Percentiles rank a stretch among this genome's conserved stretches.
Evolutionary conservation across 2,113 vertebrate genomes (phyloP).

Genomic region (Sisor rabdophorus): DNA sequence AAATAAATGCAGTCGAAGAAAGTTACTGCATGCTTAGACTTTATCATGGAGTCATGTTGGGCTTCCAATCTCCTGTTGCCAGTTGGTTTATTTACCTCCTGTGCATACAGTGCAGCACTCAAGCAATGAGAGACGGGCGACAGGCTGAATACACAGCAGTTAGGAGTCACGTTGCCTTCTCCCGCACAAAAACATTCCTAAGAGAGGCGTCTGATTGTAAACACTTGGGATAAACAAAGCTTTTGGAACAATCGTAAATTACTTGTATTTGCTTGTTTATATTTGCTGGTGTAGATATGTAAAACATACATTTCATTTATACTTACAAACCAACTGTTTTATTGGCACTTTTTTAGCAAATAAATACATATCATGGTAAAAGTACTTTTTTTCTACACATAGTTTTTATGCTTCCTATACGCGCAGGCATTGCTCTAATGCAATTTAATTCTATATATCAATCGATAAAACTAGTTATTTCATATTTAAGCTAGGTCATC

Average conservation of each 20-base stretch:
- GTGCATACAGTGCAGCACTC: slow-evolving; percentile 42
- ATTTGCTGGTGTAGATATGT: too few relatives aligned
- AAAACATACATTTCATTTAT: not conserved
- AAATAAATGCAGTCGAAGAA: slow-evolving; percentile 47
- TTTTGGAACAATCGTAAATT: not conserved
- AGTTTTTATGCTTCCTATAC: not conserved
- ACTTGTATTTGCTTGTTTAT: not conserved
- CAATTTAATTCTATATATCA: not conserved
- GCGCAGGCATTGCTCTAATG: not conserved
- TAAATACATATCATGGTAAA: not conserved
- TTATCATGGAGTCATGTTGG: slow-evolving; percentile 53
- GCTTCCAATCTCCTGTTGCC: slow-evolving; percentile 54
- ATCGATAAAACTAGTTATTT: not conserved
- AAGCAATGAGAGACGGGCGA: slow-evolving; percentile 44
- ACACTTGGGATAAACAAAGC: slow-evolving; percentile 6
- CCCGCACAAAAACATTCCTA: slow-evolving; percentile 29
- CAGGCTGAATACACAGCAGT: slow-evolving; percentile 45
- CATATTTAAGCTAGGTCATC: not conserved
- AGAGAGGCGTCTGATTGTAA: slow-evolving; percentile 34
- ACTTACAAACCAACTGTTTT: not conserved
- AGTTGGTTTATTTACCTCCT: slow-evolving; percentile 56
- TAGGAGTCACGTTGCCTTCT: slow-evolving; percentile 42
- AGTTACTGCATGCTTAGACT: slow-evolving; percentile 48
- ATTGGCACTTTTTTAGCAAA: not conserved
- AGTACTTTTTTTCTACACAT: not conserved